Conservation (phyloP, 2,888 invertebrate species). For the Aphidius colemani region DNA sequence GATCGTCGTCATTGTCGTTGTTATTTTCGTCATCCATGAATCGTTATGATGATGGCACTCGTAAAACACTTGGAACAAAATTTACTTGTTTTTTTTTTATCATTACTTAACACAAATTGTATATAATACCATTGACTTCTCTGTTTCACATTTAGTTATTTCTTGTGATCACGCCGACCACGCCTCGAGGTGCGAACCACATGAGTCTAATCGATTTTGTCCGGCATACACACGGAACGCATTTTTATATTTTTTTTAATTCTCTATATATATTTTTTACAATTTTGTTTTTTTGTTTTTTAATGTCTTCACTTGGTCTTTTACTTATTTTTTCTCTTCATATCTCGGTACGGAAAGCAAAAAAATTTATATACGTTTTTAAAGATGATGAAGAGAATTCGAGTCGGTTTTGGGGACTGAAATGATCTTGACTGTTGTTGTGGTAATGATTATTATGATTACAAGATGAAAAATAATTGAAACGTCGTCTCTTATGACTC, state of each 20-base stretch:
- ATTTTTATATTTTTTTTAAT: slow-evolving; percentile 9
- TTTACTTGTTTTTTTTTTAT: slow-evolving; percentile 21
- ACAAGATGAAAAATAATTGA: slow-evolving; percentile 25
- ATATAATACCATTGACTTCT: slow-evolving; percentile 23
- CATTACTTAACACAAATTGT: slow-evolving; percentile 13
- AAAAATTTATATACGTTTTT: slow-evolving; percentile 26
- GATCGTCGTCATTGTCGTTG: too few relatives aligned
- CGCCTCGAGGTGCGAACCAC: slow-evolving; percentile 36
- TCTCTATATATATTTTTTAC: neutral
- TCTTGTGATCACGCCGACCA: slow-evolving; percentile 35
- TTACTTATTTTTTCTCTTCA: slow-evolving; percentile 6
- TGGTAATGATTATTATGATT: slow-evolving; percentile 4
- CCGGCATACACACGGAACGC: slow-evolving; percentile 20
- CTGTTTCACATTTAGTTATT: slow-evolving; percentile 37
- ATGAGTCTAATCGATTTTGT: slow-evolving; percentile 35
- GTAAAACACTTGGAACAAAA: slow-evolving; percentile 19
- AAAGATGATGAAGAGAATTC: slow-evolving; percentile 29
- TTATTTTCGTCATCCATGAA: too few relatives aligned
- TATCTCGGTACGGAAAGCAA: slow-evolving; percentile 1
- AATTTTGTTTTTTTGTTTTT: neutral
- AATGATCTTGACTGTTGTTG: neutral
- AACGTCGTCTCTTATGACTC: slow-evolving; percentile 22
- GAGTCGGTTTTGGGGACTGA: slow-evolving; percentile 20
- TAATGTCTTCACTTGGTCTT: slow-evolving; percentile 10
- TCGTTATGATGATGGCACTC: slow-evolving; percentile 5